A percentile compares a stretch with the other conserved stretches of the same genome.
Evolutionary conservation across 2,888 invertebrate species (phyloP).

Genomic region (Phoronis australis): DNA sequence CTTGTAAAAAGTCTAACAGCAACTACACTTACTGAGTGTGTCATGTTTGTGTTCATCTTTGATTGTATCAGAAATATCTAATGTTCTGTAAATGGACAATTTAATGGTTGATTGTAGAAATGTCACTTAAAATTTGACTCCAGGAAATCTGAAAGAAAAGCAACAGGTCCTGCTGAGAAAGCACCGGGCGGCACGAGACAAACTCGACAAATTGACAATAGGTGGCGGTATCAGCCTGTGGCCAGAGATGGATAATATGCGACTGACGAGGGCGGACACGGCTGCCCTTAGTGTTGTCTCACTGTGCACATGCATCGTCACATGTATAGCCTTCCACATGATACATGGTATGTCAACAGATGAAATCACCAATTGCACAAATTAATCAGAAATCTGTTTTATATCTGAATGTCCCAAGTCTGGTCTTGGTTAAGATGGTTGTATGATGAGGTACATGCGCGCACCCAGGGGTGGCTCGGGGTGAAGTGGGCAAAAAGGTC

Average conservation of each 20-base stretch:
- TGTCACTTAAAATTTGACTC: too few species aligned
- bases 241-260: constrained; percentile 47
- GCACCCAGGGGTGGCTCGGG: too few species aligned
- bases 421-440: background rate
- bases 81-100: too few species aligned
- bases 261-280: constrained; percentile 26
- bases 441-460: background rate
- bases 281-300: constrained; percentile 19
- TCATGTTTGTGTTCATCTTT: too few species aligned
- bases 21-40: too few species aligned
- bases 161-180: constrained; percentile 25
- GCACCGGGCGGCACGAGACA: constrained; percentile 32
- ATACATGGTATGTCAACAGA: constrained; percentile 30
- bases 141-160: constrained; percentile 2
- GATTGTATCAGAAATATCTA: too few species aligned
- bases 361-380: background rate
- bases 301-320: constrained; percentile 14
- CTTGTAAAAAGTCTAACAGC: too few species aligned
- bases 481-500: too few species aligned
- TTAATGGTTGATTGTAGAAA: too few species aligned
- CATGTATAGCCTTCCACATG: constrained; percentile 18
- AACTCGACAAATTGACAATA: constrained; percentile 28
- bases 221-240: constrained; percentile 47
- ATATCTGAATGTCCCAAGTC: constrained; percentile 1
- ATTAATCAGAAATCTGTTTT: background rate